Conservation (phyloP, 2,888 invertebrate genomes). For the Panopea generosa region DNA sequence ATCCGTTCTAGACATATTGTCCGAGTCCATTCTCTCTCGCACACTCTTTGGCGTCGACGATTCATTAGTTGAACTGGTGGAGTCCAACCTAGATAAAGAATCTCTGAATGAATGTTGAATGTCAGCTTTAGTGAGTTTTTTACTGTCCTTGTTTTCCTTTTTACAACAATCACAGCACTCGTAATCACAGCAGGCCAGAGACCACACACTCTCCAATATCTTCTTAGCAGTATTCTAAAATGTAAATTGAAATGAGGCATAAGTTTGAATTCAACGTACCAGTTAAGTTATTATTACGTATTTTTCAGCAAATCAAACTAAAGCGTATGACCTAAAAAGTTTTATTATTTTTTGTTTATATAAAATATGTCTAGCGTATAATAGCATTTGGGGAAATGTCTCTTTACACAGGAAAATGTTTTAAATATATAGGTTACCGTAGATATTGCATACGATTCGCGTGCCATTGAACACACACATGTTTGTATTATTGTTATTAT, state of each 20-base stretch:
- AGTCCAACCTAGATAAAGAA: conserved; percentile 72
- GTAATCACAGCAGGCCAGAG: conserved; percentile 69
- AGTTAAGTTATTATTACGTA: no score
- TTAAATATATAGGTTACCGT: no score
- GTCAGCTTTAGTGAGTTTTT: conserved; percentile 76
- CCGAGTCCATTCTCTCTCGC: conserved; percentile 80
- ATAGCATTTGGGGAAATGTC: no score
- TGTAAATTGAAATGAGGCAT: background rate
- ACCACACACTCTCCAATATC: conserved; percentile 67
- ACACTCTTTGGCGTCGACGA: conserved; percentile 68
- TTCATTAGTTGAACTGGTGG: conserved; percentile 71
- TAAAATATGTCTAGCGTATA: no score
- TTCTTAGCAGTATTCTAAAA: conserved; percentile 68
- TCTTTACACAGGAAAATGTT: no score
- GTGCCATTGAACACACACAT: no score
- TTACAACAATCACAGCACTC: conserved; percentile 77
- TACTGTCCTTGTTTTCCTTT: conserved; percentile 51
- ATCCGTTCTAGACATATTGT: conserved; percentile 78
- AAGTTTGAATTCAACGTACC: no score
- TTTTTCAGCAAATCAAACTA: no score
- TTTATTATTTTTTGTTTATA: no score
- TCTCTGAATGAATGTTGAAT: conserved; percentile 82
- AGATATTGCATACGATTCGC: no score
- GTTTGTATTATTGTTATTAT: no score
- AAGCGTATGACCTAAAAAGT: no score